A percentile compares a stretch with the other conserved stretches of the same genome.
Evolutionary conservation across 2,113 vertebrate genomes (phyloP).

Genomic region (Asarcornis scutulata): DNA sequence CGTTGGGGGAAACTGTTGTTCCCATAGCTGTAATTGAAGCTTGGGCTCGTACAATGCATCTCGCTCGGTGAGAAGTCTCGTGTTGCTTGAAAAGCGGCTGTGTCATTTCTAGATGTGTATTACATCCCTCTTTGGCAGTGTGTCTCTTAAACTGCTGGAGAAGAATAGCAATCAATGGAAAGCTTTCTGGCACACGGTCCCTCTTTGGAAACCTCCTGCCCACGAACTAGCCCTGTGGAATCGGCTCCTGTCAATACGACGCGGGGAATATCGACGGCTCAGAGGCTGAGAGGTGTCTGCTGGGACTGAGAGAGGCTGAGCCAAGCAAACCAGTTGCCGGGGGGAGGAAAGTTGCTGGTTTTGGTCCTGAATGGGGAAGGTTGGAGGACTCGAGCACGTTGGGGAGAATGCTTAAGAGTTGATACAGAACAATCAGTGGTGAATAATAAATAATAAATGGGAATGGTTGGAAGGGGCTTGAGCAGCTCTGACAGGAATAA

Average conservation of each 20-base stretch:
- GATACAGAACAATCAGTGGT: neutral
- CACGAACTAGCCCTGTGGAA: neutral
- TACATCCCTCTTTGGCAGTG: neutral
- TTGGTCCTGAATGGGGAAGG: neutral
- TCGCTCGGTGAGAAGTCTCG: neutral
- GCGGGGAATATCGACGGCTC: neutral
- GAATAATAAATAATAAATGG: neutral
- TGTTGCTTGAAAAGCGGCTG: neutral
- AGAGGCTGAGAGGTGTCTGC: neutral
- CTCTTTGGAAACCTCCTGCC: neutral
- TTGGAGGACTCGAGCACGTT: fast-evolving
- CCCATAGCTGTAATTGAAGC: neutral
- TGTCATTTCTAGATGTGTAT: neutral
- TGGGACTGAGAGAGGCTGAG: neutral
- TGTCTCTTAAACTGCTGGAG: neutral
- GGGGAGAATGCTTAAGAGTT: neutral
- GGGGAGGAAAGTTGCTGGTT: neutral
- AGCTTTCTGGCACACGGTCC: neutral
- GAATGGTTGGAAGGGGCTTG: neutral
- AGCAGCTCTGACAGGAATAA: neutral
- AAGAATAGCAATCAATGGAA: neutral
- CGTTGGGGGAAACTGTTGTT: neutral
- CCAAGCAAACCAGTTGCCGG: neutral
- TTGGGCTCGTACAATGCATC: neutral
- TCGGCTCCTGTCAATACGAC: neutral